Evolutionary conservation across 2,797 vertebrate species (phyloP).

Genomic region (Nannoperca obscura): DNA sequence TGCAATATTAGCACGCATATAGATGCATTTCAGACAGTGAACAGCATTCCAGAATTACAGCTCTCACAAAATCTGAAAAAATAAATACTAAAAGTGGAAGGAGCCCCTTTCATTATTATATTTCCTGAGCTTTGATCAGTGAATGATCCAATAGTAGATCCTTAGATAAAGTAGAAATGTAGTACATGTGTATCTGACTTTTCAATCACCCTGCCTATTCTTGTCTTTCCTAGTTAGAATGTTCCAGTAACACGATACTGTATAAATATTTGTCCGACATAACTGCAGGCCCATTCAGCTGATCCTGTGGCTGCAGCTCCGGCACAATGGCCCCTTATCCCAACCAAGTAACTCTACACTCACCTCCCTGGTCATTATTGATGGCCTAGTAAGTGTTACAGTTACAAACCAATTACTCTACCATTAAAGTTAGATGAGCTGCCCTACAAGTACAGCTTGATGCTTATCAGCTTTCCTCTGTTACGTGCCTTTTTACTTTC

Average conservation of each 20-base stretch:
- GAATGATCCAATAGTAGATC: constrained; percentile 73
- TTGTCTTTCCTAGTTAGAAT: constrained; percentile 80
- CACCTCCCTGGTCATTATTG: constrained; percentile 83
- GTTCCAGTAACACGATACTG: constrained; percentile 83
- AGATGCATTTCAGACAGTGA: background rate
- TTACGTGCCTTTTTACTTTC: constrained; percentile 78
- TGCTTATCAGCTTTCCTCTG: constrained; percentile 81
- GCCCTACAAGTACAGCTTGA: constrained; percentile 81
- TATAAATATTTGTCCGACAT: constrained; percentile 88
- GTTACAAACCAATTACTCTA: constrained; percentile 91
- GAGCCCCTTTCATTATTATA: constrained; percentile 42
- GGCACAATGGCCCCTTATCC: constrained; percentile 75
- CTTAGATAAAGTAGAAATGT: constrained; percentile 79
- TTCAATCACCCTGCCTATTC: constrained; percentile 85
- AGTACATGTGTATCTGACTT: constrained; percentile 84
- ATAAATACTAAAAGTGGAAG: constrained; percentile 23
- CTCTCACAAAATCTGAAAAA: background rate
- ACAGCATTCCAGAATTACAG: background rate
- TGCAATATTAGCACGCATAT: background rate
- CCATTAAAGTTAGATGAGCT: constrained; percentile 88
- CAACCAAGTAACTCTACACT: constrained; percentile 81
- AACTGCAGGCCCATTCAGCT: constrained; percentile 81
- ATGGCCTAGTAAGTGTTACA: constrained; percentile 88
- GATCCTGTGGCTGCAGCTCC: constrained; percentile 75
- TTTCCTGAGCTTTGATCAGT: constrained; percentile 78